Conservation (phyloP, 2,113 vertebrate genomes). For the Triplophysa siluroides region DNA sequence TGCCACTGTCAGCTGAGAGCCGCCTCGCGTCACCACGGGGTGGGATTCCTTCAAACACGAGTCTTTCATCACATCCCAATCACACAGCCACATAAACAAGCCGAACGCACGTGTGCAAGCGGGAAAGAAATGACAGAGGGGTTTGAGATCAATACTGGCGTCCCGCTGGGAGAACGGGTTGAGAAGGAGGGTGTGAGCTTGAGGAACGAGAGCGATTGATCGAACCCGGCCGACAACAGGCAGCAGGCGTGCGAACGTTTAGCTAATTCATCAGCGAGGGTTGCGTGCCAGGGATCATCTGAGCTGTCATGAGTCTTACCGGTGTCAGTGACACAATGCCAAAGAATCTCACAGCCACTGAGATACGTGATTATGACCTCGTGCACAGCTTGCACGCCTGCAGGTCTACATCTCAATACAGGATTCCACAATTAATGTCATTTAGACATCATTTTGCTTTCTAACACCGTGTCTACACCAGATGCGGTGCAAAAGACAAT, state of each 20-base stretch:
- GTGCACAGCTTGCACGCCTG: too few relatives aligned
- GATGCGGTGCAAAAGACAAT: too few relatives aligned
- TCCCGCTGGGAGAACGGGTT: not conserved
- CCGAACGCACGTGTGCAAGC: not conserved
- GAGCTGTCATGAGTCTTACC: conserved; percentile 29
- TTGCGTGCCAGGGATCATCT: conserved; percentile 21
- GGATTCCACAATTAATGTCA: not conserved
- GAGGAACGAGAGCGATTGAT: conserved; percentile 22
- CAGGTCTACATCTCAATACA: too few relatives aligned
- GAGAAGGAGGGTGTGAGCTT: not conserved
- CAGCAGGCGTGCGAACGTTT: conserved; percentile 26
- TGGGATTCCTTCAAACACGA: conserved; percentile 35
- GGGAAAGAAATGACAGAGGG: conserved; percentile 19
- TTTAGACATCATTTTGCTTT: too few relatives aligned
- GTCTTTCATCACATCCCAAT: conserved; percentile 40
- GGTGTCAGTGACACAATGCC: not conserved
- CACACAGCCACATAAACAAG: conserved; percentile 20
- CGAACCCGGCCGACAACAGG: conserved; percentile 5
- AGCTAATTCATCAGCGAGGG: conserved; percentile 15
- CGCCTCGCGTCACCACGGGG: conserved; percentile 11
- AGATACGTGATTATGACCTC: not conserved
- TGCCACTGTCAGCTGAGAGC: conserved; percentile 24
- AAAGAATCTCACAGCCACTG: not conserved
- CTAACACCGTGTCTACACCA: too few relatives aligned
- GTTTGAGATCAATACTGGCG: conserved; percentile 13